These are phyloP conservation scores for Melanargia galathea DNA, from an alignment of 2,888 invertebrate genomes.

Conservation along the genomic window DNA sequence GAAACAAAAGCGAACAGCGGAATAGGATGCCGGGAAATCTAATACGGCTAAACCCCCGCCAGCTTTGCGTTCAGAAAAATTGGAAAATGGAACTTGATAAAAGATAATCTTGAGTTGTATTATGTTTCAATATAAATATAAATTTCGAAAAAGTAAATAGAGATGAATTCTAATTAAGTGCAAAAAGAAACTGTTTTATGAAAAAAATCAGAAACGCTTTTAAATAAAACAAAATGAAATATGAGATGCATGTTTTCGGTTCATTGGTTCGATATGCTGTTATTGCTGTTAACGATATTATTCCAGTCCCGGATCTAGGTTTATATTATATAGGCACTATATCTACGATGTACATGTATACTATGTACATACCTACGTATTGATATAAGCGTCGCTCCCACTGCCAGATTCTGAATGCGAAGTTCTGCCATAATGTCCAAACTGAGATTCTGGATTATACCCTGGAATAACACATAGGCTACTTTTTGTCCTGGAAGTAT, in stretches of 20 bases:
- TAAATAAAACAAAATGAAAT: not conserved
- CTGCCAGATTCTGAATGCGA: too few relatives aligned
- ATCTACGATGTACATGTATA: not conserved
- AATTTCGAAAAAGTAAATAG: too few relatives aligned
- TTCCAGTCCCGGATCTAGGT: not conserved
- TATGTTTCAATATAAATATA: not conserved
- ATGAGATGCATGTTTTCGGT: constrained; percentile 15
- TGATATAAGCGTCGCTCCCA: too few relatives aligned
- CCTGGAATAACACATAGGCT: too few relatives aligned
- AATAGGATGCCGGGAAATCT: not conserved
- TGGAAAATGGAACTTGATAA: not conserved
- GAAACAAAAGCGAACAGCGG: constrained; percentile 5
- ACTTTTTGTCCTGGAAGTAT: too few relatives aligned
- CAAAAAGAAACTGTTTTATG: too few relatives aligned
- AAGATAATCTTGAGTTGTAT: not conserved
- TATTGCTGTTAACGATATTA: not conserved
- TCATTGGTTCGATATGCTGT: constrained; percentile 23
- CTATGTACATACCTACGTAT: too few relatives aligned
- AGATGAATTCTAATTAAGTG: too few relatives aligned
- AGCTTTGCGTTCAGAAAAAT: not conserved
- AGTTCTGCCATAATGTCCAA: too few relatives aligned
- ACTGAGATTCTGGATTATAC: too few relatives aligned
- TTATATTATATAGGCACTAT: not conserved
- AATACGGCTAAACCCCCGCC: not conserved
- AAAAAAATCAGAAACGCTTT: not conserved